Evolutionary conservation across 2,888 invertebrate genomes (phyloP), one percentile per base, ranked within the genome.

Genomic region (Andrena bucephala): DNA sequence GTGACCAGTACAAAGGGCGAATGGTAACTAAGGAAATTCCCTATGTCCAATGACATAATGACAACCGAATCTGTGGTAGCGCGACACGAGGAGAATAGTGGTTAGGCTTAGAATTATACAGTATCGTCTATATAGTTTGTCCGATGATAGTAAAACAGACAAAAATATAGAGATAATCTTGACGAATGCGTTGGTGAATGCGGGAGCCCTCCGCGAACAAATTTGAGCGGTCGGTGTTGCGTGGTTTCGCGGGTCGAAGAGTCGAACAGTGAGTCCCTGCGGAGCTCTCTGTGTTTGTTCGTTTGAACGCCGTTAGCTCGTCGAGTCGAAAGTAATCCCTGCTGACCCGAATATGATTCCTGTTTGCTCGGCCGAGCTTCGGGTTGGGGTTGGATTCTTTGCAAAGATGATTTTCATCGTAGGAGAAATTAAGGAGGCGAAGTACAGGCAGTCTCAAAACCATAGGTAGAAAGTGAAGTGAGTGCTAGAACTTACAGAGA

Each of bases 271-370:
- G 31, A 57, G 48, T 13, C 36, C 7, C 13, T 16, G 16, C 52
- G 16, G 5, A 20, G 66, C 62, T 36, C 20, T 8, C n/a, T 3
- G 29, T 10, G 78, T 60, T 80, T 60, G 48, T 62, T 67, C 65
- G 50, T 20, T 57, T 10, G 54, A 36, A 48, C 79, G 29, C 71
- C 62, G 80, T 78, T 78, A 72, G 77, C 57, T 33, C 79, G 33
- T 2, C 24, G 60, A n/a, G 13, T 27, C 69, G 79, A 68, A 29
- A 78, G 31, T 67, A 71, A 81, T 81, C 67, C 48, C 48, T 54
- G 48, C 52, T 72, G 79, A 78, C 66, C 79, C 42, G 80, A 29
- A 67, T 31, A 36, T 5, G 24, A 36, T 33, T 54, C 33, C 52
- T 59, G 66, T n/a, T 31, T 66, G 52, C 54, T 42, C 2, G 33